Base-by-base conservation (phyloP, 30 jellyfish, hydroid and myxozoan species). In the Aurelia sp. region DNA sequence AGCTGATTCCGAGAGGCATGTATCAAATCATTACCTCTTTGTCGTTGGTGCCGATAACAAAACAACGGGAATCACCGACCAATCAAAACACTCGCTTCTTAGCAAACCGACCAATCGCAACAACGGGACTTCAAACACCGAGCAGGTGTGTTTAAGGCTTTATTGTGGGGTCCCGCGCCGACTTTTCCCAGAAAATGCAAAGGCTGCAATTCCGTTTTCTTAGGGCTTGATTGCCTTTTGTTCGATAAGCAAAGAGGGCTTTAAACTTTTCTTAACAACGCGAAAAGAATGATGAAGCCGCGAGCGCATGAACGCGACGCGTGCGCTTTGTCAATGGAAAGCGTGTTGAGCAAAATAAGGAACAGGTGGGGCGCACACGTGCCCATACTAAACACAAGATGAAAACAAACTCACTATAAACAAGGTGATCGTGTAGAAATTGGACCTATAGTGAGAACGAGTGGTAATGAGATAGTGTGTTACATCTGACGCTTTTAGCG, bases 311-410 rank as follows among this genome's bases (percentile, higher is more conserved):
- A 78, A 78, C 62, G 47, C 82, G 82, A 80, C 93, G 93, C 93
- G 93, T 84, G 93, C 48, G 44, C 83, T 66, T 52, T 33, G 82
- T 87, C 90, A 87, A 87, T 87, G 72, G 96, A 58, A 77, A 87
- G 90, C 96, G 96, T 87, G 96, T 87, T 84, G 76, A 74, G 74
- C 30, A 50, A 78, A 61, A 62, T 57, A 19, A 80, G 80, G 85
- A 76, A 87, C 96, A 87, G 96, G 96, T 87, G 96, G 90, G 87
- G 69, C 35, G 55, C 81, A 87, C 96, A 87, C 96, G 96, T 87
- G 96, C 76, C 71, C 87, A 62, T 22, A 81, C n/a, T 61, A 76
- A 76, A 87, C 85, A 77, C 57, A 66, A 69, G 60, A 33, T 10
- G 16, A 50, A 22, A 22, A 21, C 75, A 73, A 19, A 40, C 37